These are phyloP conservation scores for Rugalucina vietnamica DNA, from an alignment of 2,888 invertebrate genomes.

Conservation along the genomic window DNA sequence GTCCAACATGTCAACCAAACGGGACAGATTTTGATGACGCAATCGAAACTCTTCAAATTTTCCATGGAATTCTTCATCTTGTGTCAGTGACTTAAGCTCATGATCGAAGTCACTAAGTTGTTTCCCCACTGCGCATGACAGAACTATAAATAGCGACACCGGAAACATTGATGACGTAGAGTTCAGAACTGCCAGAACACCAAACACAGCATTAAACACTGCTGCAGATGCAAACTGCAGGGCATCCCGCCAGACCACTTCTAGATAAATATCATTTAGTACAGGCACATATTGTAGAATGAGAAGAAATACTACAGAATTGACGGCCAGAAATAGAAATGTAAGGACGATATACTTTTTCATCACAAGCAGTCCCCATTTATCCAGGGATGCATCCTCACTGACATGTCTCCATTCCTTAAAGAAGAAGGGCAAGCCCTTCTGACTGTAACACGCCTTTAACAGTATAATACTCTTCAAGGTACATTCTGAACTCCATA, in stretches of 20 bases:
- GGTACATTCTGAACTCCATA: conserved; percentile 64
- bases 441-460: conserved; percentile 51
- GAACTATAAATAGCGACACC: conserved; percentile 54
- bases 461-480: conserved; percentile 52
- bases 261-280: conserved; percentile 55
- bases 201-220: background rate
- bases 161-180: conserved; percentile 62
- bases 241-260: conserved; percentile 59
- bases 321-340: conserved; percentile 53
- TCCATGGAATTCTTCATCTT: conserved; percentile 40
- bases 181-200: conserved; percentile 48
- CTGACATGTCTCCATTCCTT: conserved; percentile 51
- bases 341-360: conserved; percentile 54
- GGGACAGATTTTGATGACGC: conserved; percentile 68
- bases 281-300: conserved; percentile 55
- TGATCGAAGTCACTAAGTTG: conserved; percentile 47
- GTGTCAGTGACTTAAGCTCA: conserved; percentile 34
- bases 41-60: conserved; percentile 71
- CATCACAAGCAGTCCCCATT: conserved; percentile 51
- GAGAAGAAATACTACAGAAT: conserved; percentile 55
- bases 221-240: background rate
- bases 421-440: conserved; percentile 57
- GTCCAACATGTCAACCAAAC: conserved; percentile 58
- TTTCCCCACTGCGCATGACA: conserved; percentile 54
- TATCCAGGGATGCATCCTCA: conserved; percentile 44